phyloP scores from a whole-genome alignment of 2,113 vertebrate species.

The Axis porcinus region DNA sequence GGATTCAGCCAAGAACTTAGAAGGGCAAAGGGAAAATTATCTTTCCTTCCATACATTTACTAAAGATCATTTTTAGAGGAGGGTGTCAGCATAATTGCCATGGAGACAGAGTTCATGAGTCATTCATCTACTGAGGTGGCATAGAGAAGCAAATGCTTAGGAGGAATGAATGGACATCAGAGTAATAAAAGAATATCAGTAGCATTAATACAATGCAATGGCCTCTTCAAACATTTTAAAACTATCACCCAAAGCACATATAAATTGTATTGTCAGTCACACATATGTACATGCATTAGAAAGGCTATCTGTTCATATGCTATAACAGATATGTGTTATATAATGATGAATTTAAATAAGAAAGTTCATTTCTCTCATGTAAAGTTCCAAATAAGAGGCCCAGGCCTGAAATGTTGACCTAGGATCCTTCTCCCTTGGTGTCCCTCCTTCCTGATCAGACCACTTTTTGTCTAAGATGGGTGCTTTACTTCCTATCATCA shows the following conservation, averaged over 20 bases:
- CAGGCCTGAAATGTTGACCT: not conserved
- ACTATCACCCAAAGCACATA: not conserved
- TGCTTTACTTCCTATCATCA: not conserved
- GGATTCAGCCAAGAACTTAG: not conserved
- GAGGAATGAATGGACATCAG: not conserved
- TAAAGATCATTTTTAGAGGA: not conserved
- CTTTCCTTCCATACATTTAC: not conserved
- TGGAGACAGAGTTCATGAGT: not conserved
- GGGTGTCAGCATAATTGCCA: not conserved
- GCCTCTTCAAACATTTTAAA: not conserved
- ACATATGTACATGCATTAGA: not conserved
- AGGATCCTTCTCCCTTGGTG: not conserved
- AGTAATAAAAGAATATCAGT: slow-evolving; percentile 7
- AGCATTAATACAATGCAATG: not conserved
- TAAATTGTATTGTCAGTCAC: not conserved
- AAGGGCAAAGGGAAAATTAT: not conserved
- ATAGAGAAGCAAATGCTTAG: not conserved
- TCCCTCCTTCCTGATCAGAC: not conserved
- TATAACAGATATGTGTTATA: not conserved
- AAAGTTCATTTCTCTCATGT: not conserved
- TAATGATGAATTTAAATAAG: not conserved
- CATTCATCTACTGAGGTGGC: not conserved
- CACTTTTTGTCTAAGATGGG: not conserved
- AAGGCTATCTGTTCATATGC: not conserved
- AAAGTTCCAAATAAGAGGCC: not conserved